A percentile compares a stretch with the other conserved stretches of the same genome.
phyloP scores from a whole-genome alignment of 2,113 vertebrate genomes.

The Dunckerocampus dactyliophorus region DNA sequence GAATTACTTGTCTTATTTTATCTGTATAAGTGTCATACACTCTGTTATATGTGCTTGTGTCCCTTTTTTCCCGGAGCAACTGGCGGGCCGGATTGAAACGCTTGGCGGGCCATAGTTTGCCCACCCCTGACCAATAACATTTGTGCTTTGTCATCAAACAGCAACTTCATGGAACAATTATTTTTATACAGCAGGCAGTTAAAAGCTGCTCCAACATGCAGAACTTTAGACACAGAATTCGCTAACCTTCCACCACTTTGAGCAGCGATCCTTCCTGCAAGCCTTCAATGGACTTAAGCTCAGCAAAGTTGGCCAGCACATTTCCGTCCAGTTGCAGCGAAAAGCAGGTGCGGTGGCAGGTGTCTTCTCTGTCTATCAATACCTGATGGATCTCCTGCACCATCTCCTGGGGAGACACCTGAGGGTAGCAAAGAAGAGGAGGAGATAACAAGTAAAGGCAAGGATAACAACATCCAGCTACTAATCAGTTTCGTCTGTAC shows the following conservation, averaged over 20 bases:
- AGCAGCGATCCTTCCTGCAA: slow-evolving; percentile 91
- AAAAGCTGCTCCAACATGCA: not conserved
- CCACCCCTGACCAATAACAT: slow-evolving; percentile 2
- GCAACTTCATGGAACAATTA: too few relatives aligned
- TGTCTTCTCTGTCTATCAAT: slow-evolving; percentile 95
- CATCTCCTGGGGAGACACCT: slow-evolving; percentile 99
- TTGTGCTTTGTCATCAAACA: not conserved
- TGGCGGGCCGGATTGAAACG: too few relatives aligned
- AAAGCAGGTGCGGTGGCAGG: slow-evolving; percentile 97
- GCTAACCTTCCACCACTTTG: slow-evolving; percentile 94
- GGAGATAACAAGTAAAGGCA: not conserved
- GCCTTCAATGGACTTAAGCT: slow-evolving; percentile 95
- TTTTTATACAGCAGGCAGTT: not conserved
- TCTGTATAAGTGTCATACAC: too few relatives aligned
- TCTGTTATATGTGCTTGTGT: too few relatives aligned
- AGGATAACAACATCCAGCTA: not conserved
- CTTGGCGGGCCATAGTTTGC: too few relatives aligned
- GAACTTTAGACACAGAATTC: not conserved
- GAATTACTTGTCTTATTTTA: too few relatives aligned
- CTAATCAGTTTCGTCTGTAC: slow-evolving; percentile 55
- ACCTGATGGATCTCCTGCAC: slow-evolving; percentile 99
- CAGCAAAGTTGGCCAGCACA: slow-evolving; percentile 94
- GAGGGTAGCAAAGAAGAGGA: not conserved
- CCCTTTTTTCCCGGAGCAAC: too few relatives aligned
- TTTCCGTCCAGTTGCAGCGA: slow-evolving; percentile 96